These are phyloP conservation scores for Pygocentrus nattereri DNA, from an alignment of 2,797 vertebrate genomes.

Conservation along the genomic window DNA sequence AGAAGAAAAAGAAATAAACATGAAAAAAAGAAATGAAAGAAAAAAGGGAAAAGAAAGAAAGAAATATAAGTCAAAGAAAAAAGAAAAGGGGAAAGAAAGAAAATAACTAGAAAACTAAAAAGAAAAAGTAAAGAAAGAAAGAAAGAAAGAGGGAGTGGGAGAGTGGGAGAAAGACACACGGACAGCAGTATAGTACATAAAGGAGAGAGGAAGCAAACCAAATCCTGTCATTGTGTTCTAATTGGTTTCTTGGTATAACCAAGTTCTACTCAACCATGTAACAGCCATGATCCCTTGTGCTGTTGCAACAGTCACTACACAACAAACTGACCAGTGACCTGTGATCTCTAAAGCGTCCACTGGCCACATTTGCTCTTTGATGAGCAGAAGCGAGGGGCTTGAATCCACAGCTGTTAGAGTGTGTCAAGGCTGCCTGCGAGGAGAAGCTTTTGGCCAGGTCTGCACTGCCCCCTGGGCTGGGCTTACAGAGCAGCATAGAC, in stretches of 20 bases:
- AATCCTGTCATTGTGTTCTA: background rate
- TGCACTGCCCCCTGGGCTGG: slow-evolving; percentile 21
- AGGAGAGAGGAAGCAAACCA: background rate
- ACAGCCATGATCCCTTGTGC: background rate
- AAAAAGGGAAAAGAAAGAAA: background rate
- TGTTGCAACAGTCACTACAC: slow-evolving; percentile 38
- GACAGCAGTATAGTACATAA: background rate
- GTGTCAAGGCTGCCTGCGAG: slow-evolving; percentile 51
- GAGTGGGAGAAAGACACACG: background rate
- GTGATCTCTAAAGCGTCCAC: slow-evolving; percentile 45
- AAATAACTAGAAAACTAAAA: background rate
- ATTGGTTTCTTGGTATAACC: slow-evolving; percentile 6
- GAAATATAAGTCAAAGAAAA: background rate
- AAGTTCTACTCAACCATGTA: background rate
- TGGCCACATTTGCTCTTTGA: slow-evolving; percentile 52
- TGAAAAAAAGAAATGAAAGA: background rate
- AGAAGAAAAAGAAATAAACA: background rate
- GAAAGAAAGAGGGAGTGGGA: background rate
- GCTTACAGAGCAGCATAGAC: slow-evolving; percentile 40
- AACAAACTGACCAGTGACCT: slow-evolving; percentile 43
- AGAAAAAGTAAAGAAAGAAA: background rate
- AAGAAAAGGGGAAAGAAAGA: background rate
- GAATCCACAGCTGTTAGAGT: slow-evolving; percentile 54
- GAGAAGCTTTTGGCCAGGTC: slow-evolving; percentile 23
- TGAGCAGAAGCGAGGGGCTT: slow-evolving; percentile 31